A percentile compares a stretch with the other conserved stretches of the same genome.
Evolutionary conservation across 1,140 invertebrate species (phyloP).

Genomic region (Calephelis virginiensis): DNA sequence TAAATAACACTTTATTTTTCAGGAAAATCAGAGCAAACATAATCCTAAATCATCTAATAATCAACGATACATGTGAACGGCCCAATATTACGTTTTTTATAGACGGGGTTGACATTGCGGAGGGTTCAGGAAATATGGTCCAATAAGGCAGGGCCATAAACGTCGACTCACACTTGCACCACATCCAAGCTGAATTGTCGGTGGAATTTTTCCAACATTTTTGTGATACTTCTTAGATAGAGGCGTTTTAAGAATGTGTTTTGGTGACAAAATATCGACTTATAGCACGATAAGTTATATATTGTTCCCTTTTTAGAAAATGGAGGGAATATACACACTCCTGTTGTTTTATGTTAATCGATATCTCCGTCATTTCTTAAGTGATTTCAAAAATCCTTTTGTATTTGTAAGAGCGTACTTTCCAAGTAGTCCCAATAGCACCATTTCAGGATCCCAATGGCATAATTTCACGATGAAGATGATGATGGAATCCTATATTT

Average conservation of each 20-base stretch:
- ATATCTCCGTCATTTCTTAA: too few species aligned
- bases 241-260: not conserved
- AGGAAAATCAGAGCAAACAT: not conserved
- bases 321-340: too few species aligned
- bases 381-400: too few species aligned
- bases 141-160: conserved; percentile 55
- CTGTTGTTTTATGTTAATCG: too few species aligned
- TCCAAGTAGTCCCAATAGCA: too few species aligned
- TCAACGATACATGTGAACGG: conserved; percentile 11
- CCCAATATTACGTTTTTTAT: conserved; percentile 54
- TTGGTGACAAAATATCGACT: not conserved
- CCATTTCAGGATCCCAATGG: too few species aligned
- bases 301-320: too few species aligned
- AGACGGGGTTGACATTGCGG: conserved; percentile 41
- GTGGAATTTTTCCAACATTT: conserved; percentile 38
- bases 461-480: too few species aligned
- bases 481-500: too few species aligned
- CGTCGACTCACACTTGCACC: conserved; percentile 31
- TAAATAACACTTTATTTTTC: not conserved
- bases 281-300: too few species aligned
- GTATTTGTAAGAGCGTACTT: too few species aligned
- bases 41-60: conserved; percentile 12
- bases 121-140: conserved; percentile 46
- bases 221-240: conserved; percentile 22
- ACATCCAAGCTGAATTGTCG: conserved; percentile 38